These are phyloP conservation scores for Microcebus jonahi DNA, from an alignment of 2,113 vertebrate genomes.

Conservation along the genomic window DNA sequence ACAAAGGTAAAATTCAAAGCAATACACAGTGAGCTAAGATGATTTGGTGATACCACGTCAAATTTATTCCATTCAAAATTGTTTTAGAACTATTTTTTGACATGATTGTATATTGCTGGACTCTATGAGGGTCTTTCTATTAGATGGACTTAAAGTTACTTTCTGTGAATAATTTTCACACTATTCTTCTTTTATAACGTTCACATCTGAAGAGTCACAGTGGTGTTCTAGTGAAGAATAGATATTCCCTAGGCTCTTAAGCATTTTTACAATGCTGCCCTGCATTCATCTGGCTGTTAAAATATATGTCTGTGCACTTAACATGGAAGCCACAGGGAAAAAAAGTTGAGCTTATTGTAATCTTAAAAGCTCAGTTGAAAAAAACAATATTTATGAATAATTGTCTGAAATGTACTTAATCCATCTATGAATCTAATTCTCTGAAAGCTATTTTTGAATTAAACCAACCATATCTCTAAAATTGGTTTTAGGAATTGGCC, in stretches of 20 bases:
- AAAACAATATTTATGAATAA: not conserved
- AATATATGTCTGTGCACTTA: fast-evolving
- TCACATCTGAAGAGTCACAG: not conserved
- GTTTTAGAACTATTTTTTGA: not conserved
- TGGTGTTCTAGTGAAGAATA: not conserved
- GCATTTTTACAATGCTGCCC: not conserved
- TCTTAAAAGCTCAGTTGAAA: not conserved
- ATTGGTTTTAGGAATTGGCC: not conserved
- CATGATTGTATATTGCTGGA: not conserved
- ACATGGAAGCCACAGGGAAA: not conserved
- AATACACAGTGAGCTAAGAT: not conserved
- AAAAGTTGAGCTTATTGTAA: not conserved
- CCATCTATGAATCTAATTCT: not conserved
- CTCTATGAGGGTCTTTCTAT: not conserved
- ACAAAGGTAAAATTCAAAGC: not conserved
- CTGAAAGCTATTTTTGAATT: not conserved
- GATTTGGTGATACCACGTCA: not conserved
- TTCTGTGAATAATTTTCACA: not conserved
- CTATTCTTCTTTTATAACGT: not conserved
- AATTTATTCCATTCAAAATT: not conserved
- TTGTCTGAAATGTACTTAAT: not conserved
- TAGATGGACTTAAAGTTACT: not conserved
- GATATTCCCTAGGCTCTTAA: no score
- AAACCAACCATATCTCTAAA: not conserved
- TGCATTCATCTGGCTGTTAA: not conserved